Evolutionary conservation across 2,113 vertebrate genomes (phyloP).

Genomic region (Lonchura striata): DNA sequence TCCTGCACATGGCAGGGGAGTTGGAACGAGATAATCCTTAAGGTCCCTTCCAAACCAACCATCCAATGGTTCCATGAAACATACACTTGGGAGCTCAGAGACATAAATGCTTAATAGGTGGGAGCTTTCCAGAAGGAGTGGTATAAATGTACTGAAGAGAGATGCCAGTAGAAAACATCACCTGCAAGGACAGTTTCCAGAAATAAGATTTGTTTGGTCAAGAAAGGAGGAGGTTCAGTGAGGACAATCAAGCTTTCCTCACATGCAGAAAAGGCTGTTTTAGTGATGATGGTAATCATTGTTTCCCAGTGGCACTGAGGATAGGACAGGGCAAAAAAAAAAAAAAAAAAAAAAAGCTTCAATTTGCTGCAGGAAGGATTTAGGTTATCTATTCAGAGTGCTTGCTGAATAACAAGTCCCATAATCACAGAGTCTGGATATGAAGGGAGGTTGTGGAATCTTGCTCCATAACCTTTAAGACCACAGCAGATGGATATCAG

Average conservation of each 20-base stretch:
- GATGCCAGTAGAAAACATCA: neutral
- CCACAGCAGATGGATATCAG: neutral
- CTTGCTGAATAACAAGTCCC: neutral
- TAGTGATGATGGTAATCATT: neutral
- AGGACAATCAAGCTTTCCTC: neutral
- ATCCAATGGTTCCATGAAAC: neutral
- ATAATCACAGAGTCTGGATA: neutral
- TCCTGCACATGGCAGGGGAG: neutral
- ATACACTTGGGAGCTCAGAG: neutral
- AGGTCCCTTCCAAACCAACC: neutral
- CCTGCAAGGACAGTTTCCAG: neutral
- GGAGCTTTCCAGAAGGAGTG: neutral
- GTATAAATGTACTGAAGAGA: neutral
- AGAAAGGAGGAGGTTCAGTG: neutral
- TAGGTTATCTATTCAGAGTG: neutral
- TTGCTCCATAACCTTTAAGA: neutral
- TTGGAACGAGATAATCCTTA: neutral
- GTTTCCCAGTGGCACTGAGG: neutral
- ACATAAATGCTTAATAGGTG: neutral
- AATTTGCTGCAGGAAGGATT: neutral
- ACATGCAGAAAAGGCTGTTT: neutral
- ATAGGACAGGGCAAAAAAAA: fast-evolving
- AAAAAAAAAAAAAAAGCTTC: neutral
- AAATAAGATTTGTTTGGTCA: neutral
- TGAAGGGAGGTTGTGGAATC: neutral